Conservation (phyloP, 2,888 invertebrate genomes). For the Ypsolopha scabrella region DNA sequence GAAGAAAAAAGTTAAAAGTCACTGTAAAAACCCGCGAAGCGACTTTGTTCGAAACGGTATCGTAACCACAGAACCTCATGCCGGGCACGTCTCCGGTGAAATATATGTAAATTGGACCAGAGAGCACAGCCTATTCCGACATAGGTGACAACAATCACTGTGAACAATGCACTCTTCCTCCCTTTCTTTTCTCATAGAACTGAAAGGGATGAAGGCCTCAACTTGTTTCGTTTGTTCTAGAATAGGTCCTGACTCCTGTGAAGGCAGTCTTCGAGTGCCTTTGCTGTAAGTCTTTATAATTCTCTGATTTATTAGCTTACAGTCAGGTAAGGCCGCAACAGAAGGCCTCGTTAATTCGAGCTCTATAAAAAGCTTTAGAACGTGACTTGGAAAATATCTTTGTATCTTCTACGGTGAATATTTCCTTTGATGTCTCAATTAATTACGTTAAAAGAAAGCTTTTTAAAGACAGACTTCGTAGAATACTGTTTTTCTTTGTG, state of each 20-base stretch:
- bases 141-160: too few species aligned
- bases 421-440: too few species aligned
- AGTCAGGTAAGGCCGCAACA: slow-evolving; percentile 1
- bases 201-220: background rate
- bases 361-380: slow-evolving; percentile 1
- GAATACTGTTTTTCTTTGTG: too few species aligned
- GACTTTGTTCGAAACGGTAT: slow-evolving; percentile 5
- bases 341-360: background rate
- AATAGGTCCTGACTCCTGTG: background rate
- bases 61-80: slow-evolving; percentile 11
- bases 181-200: background rate
- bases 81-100: slow-evolving; percentile 20
- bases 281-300: slow-evolving; percentile 24
- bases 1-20: background rate
- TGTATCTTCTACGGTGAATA: too few species aligned
- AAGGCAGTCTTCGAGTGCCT: slow-evolving; percentile 3
- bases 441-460: too few species aligned
- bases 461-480: too few species aligned
- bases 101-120: slow-evolving; percentile 27
- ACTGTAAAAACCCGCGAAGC: background rate
- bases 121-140: too few species aligned
- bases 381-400: slow-evolving; percentile 4
- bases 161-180: background rate
- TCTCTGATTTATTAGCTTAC: slow-evolving; percentile 37
- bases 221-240: background rate